Base-by-base conservation (phyloP, 2,888 invertebrate genomes). In the Aelia acuminata region DNA sequence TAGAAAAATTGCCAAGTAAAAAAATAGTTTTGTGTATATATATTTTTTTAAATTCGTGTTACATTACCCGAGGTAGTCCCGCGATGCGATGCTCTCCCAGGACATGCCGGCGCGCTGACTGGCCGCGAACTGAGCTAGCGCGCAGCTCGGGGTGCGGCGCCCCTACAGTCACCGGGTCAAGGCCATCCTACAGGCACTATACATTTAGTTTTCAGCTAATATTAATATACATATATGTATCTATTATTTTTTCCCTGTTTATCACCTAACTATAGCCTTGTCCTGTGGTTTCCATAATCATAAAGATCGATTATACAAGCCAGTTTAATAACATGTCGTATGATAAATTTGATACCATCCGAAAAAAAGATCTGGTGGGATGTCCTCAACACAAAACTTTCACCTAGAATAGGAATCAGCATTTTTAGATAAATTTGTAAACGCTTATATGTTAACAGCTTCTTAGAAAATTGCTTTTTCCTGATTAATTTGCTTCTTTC, bases 21-120 rank as follows among this genome's bases (percentile, higher is more conserved):
- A 48, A 49, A 53, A 53, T 11, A 18, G 31, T 13, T 35, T 5
- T 8, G 15, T 63, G 2, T 70, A 35, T 20, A n/a, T n/a, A n/a
- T 50, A 50, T 80, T 80, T 80, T 80, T 11, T 39, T 18, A 80
- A 47, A 80, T 80, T 80, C 80, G 80, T 43, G 39, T 1, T 80
- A 35, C 4, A 43, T 93, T 92, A 96, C 96, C 96, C 95, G 93
- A 96, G 94, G 93, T 95, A 95, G 93, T 96, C 96, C 93, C 96
- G 95, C 91, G 96, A 96, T 92, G 96, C 95, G 91, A 96, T 94
- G 90, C 96, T 96, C 94, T 96, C 96, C 96, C 96, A 96, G 94
- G 96, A 96, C 96, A 96, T 96, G 94, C 93, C 90, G 92, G 92
- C 90, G 22, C 49, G 84, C 49, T 84, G 84, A 50, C 31, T 48